Evolutionary conservation across 2,113 vertebrate species (phyloP).

Genomic region (Hyla sarda): DNA sequence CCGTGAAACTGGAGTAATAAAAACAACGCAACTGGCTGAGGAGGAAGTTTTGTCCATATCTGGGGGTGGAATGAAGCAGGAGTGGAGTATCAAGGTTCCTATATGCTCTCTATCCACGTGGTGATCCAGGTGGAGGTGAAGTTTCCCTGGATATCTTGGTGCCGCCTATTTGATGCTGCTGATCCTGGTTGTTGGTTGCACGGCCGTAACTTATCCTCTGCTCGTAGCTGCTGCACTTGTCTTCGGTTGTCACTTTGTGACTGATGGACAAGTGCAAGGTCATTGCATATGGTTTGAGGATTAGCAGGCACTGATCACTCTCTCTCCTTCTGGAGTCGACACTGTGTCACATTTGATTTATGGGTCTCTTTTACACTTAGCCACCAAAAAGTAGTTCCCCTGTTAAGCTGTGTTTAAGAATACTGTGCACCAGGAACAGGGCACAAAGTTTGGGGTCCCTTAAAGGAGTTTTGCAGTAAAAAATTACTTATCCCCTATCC

Average conservation of each 20-base stretch:
- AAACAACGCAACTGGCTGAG: neutral
- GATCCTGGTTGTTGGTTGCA: neutral
- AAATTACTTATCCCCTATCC: no score
- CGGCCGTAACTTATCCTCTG: neutral
- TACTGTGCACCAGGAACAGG: no score
- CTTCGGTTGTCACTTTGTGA: neutral
- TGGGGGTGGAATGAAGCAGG: neutral
- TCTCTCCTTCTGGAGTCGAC: neutral
- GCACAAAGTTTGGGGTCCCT: no score
- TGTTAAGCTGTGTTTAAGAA: neutral
- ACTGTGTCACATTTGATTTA: constrained; percentile 15
- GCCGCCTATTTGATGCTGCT: neutral
- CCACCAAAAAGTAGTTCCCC: neutral
- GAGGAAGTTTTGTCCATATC: neutral
- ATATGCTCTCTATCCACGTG: neutral
- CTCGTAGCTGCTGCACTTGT: constrained; percentile 12
- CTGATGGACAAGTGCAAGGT: constrained; percentile 16
- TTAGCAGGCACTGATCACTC: constrained; percentile 17
- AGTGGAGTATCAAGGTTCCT: neutral
- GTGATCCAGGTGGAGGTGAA: neutral
- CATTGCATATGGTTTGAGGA: constrained; percentile 12
- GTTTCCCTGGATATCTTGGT: neutral
- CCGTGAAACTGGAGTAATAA: neutral
- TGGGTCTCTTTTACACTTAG: neutral
- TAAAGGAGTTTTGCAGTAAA: no score